Conservation (phyloP, 2,888 invertebrate species). For the Graphium colonna region DNA sequence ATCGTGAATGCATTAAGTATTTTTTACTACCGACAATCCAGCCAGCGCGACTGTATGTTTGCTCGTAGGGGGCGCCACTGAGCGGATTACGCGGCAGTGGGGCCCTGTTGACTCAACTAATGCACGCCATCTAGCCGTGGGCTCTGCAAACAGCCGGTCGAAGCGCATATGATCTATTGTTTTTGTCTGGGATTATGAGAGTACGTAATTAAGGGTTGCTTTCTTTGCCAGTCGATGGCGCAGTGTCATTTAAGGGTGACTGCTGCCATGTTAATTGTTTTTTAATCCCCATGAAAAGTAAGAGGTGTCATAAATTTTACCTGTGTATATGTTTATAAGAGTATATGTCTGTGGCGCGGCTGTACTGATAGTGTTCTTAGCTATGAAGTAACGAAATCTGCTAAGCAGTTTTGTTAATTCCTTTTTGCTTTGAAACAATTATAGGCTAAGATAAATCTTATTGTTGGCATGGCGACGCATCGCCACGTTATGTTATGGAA, state of each 20-base stretch:
- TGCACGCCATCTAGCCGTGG: slow-evolving; percentile 75
- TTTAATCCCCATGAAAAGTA: too few species aligned
- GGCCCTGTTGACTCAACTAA: slow-evolving; percentile 65
- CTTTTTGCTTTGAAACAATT: too few species aligned
- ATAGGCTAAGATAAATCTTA: too few species aligned
- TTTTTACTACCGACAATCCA: slow-evolving; percentile 15
- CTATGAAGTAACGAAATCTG: too few species aligned
- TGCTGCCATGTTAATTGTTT: too few species aligned
- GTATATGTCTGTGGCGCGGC: too few species aligned
- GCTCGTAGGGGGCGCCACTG: slow-evolving; percentile 32
- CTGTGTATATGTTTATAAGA: too few species aligned
- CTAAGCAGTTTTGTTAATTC: too few species aligned
- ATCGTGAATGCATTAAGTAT: background rate
- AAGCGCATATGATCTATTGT: slow-evolving; percentile 48
- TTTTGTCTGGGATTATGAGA: slow-evolving; percentile 57
- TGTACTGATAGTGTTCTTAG: too few species aligned
- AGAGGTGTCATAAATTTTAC: too few species aligned
- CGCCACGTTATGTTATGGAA: too few species aligned
- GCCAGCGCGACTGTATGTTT: slow-evolving; percentile 28
- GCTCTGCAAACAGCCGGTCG: slow-evolving; percentile 53
- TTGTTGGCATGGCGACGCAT: too few species aligned
- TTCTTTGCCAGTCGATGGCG: background rate
- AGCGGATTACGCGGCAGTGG: slow-evolving; percentile 54
- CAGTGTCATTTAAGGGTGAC: background rate
- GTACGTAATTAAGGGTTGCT: slow-evolving; percentile 38